A percentile compares a stretch with the other conserved stretches of the same genome.
These are phyloP conservation scores for Hydrolagus affinis DNA, from an alignment of 2,113 vertebrate species.

Conservation along the genomic window DNA sequence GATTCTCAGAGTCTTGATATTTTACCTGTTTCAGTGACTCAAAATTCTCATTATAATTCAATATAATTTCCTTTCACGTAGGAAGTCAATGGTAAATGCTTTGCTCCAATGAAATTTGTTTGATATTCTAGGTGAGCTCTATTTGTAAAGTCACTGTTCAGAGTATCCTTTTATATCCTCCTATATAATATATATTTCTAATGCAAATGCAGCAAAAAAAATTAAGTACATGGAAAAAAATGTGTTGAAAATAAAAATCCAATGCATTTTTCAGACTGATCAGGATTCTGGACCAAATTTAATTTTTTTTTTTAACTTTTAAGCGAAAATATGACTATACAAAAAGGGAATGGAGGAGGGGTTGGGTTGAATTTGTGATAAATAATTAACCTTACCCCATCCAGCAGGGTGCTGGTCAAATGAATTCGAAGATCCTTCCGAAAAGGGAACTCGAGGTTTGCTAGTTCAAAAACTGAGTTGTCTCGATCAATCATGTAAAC, in stretches of 20 bases:
- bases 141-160: no score
- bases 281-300: neutral
- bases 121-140: no score
- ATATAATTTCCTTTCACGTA: no score
- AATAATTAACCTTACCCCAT: slow-evolving; percentile 75
- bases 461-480: slow-evolving; percentile 83
- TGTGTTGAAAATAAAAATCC: neutral
- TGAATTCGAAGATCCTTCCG: slow-evolving; percentile 82
- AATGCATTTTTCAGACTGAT: neutral
- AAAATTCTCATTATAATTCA: no score
- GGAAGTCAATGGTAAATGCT: no score
- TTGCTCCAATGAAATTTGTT: no score
- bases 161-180: no score
- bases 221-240: neutral
- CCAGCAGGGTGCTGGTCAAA: slow-evolving; percentile 81
- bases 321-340: neutral
- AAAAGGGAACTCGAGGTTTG: slow-evolving; percentile 89
- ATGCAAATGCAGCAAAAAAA: neutral
- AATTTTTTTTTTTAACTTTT: neutral
- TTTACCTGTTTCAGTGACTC: no score
- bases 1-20: no score
- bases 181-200: no score
- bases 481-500: slow-evolving; percentile 96
- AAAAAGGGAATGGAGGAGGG: slow-evolving; percentile 37
- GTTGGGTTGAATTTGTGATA: slow-evolving; percentile 34